Percentiles rank a stretch among this genome's conserved stretches.
Conservation (phyloP, 2,797 vertebrate genomes). For the Sciurus vulgaris region DNA sequence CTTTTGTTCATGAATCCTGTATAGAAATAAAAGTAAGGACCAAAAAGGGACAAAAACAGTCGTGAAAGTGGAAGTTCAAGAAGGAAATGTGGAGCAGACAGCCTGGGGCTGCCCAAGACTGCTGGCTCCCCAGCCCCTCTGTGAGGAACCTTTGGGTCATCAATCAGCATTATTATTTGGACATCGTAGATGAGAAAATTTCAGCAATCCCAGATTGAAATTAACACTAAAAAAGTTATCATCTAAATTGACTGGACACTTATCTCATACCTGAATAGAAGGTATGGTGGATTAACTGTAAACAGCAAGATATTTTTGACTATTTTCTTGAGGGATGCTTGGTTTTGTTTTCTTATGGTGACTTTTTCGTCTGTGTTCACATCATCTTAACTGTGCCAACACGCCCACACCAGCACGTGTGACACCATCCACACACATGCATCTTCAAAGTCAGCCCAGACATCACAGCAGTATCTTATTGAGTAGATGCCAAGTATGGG, state of each 20-base stretch:
- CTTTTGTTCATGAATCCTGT: neutral
- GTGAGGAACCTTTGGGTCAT: neutral
- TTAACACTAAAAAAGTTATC: neutral
- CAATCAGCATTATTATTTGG: neutral
- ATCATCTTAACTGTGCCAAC: neutral
- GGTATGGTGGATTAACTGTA: neutral
- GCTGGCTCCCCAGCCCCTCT: neutral
- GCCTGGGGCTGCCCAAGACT: neutral
- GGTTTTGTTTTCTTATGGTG: neutral
- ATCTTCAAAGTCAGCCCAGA: neutral
- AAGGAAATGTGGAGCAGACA: neutral
- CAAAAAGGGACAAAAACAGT: neutral
- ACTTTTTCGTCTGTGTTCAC: constrained; percentile 6
- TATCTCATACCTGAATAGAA: neutral
- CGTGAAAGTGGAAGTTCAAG: neutral
- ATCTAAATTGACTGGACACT: neutral
- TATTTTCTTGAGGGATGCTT: neutral
- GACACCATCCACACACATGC: neutral
- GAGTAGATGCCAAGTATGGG: neutral
- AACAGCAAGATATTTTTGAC: neutral
- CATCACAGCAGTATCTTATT: neutral
- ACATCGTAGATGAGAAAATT: neutral
- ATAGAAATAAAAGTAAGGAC: neutral
- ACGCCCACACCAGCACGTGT: neutral
- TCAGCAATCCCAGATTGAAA: neutral